Conservation (phyloP, 2,797 vertebrate species). For the Poeciliopsis gracilis region DNA sequence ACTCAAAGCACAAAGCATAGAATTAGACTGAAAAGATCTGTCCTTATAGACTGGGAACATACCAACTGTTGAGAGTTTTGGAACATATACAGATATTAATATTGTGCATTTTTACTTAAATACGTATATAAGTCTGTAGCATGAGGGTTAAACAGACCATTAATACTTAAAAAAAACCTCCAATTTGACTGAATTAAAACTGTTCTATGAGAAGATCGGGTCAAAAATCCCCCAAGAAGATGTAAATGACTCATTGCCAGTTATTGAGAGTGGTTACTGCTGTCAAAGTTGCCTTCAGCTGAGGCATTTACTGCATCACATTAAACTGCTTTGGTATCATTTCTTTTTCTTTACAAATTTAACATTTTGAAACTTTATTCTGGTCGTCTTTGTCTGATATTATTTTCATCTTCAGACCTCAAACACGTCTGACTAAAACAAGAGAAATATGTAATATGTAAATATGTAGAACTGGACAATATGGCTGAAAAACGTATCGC, state of each 20-base stretch:
- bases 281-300: neutral
- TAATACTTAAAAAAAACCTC: neutral
- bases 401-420: neutral
- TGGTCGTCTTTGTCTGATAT: neutral
- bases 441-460: neutral
- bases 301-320: neutral
- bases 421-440: neutral
- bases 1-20: too few species aligned
- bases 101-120: too few species aligned
- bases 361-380: neutral
- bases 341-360: neutral
- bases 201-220: neutral
- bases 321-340: neutral
- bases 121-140: neutral
- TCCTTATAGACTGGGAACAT: too few species aligned
- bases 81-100: too few species aligned
- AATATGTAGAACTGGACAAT: neutral
- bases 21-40: too few species aligned
- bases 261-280: neutral
- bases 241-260: neutral
- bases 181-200: neutral
- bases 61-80: too few species aligned
- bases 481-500: too few species aligned
- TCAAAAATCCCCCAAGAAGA: neutral
- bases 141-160: neutral